These are phyloP conservation scores for Pseudomyrmex flavicornis DNA, from an alignment of 1,140 invertebrate genomes.

Conservation along the genomic window DNA sequence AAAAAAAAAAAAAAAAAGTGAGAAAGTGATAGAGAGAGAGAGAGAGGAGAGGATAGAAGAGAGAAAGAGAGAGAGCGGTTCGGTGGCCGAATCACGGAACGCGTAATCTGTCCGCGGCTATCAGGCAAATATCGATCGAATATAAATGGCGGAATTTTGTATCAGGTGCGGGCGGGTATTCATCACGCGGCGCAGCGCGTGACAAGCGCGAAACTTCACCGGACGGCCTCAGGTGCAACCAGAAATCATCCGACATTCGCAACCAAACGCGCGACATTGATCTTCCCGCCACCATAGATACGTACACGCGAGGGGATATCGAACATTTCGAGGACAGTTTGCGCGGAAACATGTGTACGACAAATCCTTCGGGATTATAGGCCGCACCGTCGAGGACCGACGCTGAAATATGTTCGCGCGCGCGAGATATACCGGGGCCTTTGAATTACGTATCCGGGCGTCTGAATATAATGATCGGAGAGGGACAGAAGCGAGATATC, in stretches of 20 bases:
- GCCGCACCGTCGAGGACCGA: constrained; percentile 76
- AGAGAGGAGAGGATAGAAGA: neutral
- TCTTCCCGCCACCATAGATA: constrained; percentile 76
- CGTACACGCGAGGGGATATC: constrained; percentile 73
- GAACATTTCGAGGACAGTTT: constrained; percentile 83
- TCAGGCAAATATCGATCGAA: constrained; percentile 58
- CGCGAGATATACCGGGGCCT: constrained; percentile 75
- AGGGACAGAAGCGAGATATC: constrained; percentile 6
- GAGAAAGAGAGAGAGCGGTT: neutral
- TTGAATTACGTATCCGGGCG: constrained; percentile 77
- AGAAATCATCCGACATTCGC: constrained; percentile 80
- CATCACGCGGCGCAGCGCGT: constrained; percentile 29
- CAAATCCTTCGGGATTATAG: constrained; percentile 84
- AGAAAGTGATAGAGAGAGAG: no score
- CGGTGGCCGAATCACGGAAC: constrained; percentile 43
- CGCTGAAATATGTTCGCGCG: constrained; percentile 81
- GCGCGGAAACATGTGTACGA: constrained; percentile 83
- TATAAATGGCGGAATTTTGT: constrained; percentile 57
- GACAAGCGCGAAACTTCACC: constrained; percentile 72
- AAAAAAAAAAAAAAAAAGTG: no score
- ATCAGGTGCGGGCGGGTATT: constrained; percentile 52
- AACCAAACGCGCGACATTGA: constrained; percentile 79
- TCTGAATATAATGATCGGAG: constrained; percentile 60
- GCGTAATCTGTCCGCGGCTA: constrained; percentile 56
- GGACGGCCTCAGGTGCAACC: constrained; percentile 80